Evolutionary conservation across 1,140 invertebrate species (phyloP).

Genomic region (Psilanteris sp.): DNA sequence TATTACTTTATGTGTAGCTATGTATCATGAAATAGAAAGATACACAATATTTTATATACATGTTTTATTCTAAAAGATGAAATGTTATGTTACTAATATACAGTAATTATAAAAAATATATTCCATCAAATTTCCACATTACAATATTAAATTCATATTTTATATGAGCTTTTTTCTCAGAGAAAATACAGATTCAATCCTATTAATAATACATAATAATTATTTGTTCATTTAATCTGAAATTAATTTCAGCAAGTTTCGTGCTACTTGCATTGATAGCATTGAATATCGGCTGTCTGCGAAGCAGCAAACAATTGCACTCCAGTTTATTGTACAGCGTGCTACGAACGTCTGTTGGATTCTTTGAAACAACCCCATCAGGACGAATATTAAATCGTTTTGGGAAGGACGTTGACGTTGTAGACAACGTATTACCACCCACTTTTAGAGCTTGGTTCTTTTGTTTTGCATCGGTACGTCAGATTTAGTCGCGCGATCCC

Average conservation of each 20-base stretch:
- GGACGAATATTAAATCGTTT: slow-evolving; percentile 83
- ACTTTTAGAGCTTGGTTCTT: slow-evolving; percentile 78
- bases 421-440: slow-evolving; percentile 79
- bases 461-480: slow-evolving; percentile 85
- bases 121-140: no score
- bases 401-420: slow-evolving; percentile 80
- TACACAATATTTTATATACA: no score
- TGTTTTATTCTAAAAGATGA: no score
- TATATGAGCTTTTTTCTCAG: slow-evolving; percentile 9
- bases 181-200: slow-evolving; percentile 23
- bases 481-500: slow-evolving; percentile 64
- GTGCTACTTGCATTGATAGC: slow-evolving; percentile 72
- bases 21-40: no score
- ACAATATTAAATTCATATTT: no score
- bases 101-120: no score
- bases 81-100: no score
- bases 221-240: slow-evolving; percentile 23
- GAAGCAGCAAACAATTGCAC: slow-evolving; percentile 74
- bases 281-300: slow-evolving; percentile 74
- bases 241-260: slow-evolving; percentile 76
- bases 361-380: slow-evolving; percentile 83
- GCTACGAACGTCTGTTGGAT: slow-evolving; percentile 81
- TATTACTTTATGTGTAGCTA: no score
- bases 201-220: background rate
- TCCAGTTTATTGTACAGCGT: slow-evolving; percentile 74